Evolutionary conservation across 2,888 invertebrate genomes (phyloP).

Genomic region (Desoria tigrina): DNA sequence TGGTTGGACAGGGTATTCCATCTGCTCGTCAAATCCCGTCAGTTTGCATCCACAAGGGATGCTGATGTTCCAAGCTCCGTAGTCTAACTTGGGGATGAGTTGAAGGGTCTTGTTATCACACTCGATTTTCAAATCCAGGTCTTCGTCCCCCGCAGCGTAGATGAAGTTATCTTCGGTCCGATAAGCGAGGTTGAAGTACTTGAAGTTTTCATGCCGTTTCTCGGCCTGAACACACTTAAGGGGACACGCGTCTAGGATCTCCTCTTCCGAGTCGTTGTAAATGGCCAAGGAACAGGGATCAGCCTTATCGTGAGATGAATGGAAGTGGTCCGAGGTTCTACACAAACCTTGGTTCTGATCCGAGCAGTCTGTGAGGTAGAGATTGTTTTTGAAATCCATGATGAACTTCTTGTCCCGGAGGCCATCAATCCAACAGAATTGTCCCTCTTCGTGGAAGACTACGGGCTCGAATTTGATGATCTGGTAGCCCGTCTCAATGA

Average conservation of each 20-base stretch:
- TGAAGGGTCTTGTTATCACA: background rate
- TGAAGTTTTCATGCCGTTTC: background rate
- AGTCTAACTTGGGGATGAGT: background rate
- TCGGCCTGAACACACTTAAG: constrained; percentile 24
- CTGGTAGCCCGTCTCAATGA: background rate
- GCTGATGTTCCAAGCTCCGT: constrained; percentile 24
- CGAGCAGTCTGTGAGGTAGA: constrained; percentile 15
- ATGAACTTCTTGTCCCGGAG: constrained; percentile 18
- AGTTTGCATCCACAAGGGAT: constrained; percentile 22
- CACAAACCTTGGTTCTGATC: constrained; percentile 10
- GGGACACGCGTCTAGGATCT: constrained; percentile 26
- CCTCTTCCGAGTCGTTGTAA: constrained; percentile 23
- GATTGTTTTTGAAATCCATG: constrained; percentile 1
- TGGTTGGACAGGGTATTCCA: background rate
- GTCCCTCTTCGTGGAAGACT: constrained; percentile 19
- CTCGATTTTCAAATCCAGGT: background rate
- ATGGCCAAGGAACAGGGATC: constrained; percentile 27
- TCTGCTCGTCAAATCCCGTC: background rate
- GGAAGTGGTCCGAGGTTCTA: constrained; percentile 6
- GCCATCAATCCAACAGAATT: constrained; percentile 23
- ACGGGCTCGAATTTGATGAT: constrained; percentile 13
- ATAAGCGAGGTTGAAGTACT: constrained; percentile 4
- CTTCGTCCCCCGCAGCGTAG: constrained; percentile 11
- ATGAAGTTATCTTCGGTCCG: constrained; percentile 11
- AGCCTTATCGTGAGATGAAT: constrained; percentile 21